Percentiles rank a stretch among this genome's conserved stretches.
Evolutionary conservation across 2,113 vertebrate species (phyloP).

Genomic region (Hippoglossus stenolepis): DNA sequence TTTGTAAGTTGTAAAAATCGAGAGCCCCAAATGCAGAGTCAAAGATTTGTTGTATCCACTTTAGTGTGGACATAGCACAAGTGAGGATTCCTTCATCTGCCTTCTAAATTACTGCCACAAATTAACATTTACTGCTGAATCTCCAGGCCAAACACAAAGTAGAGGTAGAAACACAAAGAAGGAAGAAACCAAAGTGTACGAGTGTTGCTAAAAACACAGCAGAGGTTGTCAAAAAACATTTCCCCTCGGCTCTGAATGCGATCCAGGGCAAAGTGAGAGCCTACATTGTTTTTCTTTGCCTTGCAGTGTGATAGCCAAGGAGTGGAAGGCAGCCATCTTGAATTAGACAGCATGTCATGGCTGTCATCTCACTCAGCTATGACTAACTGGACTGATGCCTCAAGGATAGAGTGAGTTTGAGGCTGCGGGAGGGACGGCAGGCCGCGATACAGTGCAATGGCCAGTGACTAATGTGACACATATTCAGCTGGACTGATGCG

Average conservation of each 20-base stretch:
- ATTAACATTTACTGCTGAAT: neutral
- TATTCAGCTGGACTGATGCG: slow-evolving; percentile 36
- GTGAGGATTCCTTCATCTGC: neutral
- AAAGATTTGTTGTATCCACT: no score
- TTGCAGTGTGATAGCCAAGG: neutral
- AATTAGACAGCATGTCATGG: slow-evolving; percentile 48
- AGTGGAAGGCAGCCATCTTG: slow-evolving; percentile 64
- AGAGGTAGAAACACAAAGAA: neutral
- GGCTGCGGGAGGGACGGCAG: slow-evolving; percentile 14
- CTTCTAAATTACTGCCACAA: neutral
- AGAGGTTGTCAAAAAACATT: neutral
- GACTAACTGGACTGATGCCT: slow-evolving; percentile 35
- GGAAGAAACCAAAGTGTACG: neutral
- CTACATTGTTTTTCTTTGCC: slow-evolving; percentile 1
- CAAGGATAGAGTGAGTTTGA: slow-evolving; percentile 12
- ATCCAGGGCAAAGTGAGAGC: neutral
- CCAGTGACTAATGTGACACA: slow-evolving; percentile 49
- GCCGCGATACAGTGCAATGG: slow-evolving; percentile 23
- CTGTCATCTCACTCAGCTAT: slow-evolving; percentile 42
- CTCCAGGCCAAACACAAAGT: neutral
- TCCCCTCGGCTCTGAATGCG: neutral
- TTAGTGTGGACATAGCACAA: no score
- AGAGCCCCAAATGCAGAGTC: no score
- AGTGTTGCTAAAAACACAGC: neutral
- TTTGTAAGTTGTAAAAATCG: no score